Evolutionary conservation across 2,888 invertebrate genomes (phyloP), one percentile per base, ranked within the genome.

Genomic region (Cosmopolites sordidus): DNA sequence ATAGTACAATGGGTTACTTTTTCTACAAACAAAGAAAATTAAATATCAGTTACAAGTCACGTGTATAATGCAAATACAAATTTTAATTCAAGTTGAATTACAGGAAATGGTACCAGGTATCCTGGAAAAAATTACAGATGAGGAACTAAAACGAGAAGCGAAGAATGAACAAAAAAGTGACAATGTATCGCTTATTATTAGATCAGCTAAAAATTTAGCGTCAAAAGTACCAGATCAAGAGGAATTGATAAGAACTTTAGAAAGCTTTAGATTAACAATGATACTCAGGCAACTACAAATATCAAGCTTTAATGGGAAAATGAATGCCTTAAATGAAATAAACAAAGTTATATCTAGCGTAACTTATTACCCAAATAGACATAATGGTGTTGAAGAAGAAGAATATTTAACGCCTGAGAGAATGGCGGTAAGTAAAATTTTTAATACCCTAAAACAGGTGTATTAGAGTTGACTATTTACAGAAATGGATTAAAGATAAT

Each of bases 311-410:
- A 97, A 96, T 77, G 96, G 97, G 30, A 97, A 97, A 80, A 98
- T 98, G 97, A 96, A 96, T 69, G 97, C 97, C 16, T 78, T 98
- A 59, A 96, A 97, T 74, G 97, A 98, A 80, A 93, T 98, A 53
- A 97, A 97, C 76, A 96, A 97, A 79, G 90, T 97, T 44, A 89
- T 93, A 61, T 88, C 90, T 54, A 88, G 89, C 66, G 92, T 95
- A 54, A 86, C 89, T 51, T 93, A 92, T 72, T 93, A 92, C 75
- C 88, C 92, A 4, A 92, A 84, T 72, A 77, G 84, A 47, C 84
- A 83, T 68, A 81, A 82, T 54, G 76, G 82, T 54, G 79, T 84
- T 40, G 89, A 89, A 63, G 84, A 84, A 58, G 89, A 94, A 63
- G 92, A 92, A 69, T 95, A 93, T 89, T 79, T 97, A 14, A 96